Evolutionary conservation across 2,113 vertebrate genomes (phyloP), one percentile per base, ranked within the genome.

Genomic region (Trichechus manatus): DNA sequence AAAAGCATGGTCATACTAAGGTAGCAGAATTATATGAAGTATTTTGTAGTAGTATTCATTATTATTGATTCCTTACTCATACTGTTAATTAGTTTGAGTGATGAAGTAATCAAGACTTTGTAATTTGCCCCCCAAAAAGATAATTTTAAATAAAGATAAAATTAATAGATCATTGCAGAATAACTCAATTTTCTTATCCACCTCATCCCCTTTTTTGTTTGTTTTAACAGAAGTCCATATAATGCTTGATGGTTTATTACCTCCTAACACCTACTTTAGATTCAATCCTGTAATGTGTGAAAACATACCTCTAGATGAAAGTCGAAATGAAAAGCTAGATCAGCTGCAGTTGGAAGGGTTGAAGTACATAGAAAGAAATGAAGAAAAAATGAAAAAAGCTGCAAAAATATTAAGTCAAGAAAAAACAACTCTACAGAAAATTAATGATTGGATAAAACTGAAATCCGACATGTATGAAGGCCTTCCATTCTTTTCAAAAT

Each of bases 201-300:
- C 9, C n/a, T 8, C 22, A 10, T 64, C 9, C 29, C n/a, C 10
- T 72, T 96, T 83, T 94, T 78, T 74, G 74, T 7, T 42, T 9
- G 96, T 97, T 94, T 86, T 97, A 78, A 95, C 98, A 99, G 99
- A 99, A 98, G 99, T 99, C 97, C 99, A 99, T 96, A 98, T 99
- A 97, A 99, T 99, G 99, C 98, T 99, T 82, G 99, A 99, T 87
- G 99, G 99, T 23, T 98, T 99, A 61, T 98, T 99, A 87, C 99
- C 99, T 80, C 97, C 99, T 29, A 97, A 99, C 96, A 99, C 99
- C 2, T 99, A 99, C 50, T 99, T 99, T 98, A 99, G 99, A 97
- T 99, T 99, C 98, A 99, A 99, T 98, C 99, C 99, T 56, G 98
- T 99, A 64, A 98, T 99, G 98, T 99, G 98, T 86, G 99, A 99